Base-by-base conservation (phyloP, 1,140 invertebrate species). In the Nautilus pompilius region DNA sequence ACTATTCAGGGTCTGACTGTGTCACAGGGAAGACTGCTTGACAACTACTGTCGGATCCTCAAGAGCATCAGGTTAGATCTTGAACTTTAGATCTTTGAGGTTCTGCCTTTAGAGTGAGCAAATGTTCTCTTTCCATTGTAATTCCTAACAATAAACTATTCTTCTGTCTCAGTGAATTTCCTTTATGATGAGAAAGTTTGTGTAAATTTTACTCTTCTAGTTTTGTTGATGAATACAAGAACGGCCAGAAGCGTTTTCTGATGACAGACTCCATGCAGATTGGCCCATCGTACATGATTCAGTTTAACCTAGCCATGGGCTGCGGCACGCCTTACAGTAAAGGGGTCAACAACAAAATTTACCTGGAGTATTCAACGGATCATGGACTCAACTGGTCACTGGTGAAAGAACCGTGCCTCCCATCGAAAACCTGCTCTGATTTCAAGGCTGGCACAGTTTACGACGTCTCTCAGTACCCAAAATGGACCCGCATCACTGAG, bases 231-330 rank as follows among this genome's bases (percentile, higher is more conserved):
- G 46, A 70, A 20, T 62, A 67, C 20, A 56, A 69, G 24, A 63
- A 66, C 54, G 73, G 70, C 49, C 74, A 79, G 45, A 45, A 64
- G 3, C 66, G 80, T 10, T 75, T 71, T 32, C 59, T 80, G 33
- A 79, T 80, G 65, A 83, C 83, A 0, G 77, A 80, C 45, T 73
- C 82, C 3, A 72, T 85, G 33, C 71, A 78, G 36, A 73, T 84
- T 36, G 83, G 83, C 0, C 81, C 84, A 8, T 81, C 80, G 0
- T 82, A 80, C 56, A 81, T 84, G 70, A 73, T 83, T 10, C 82
- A 85, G 71, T 84, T 85, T 77, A 82, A 84, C 51, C 70, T 84
- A 2, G 78, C 82, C 0, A 83, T 85, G 75, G 82, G 80, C 5
- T 85, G 84, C 71, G 76, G 74, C 8, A 34, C 71, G 0, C 66